A percentile compares a stretch with the other conserved stretches of the same genome.
Evolutionary conservation across 2,888 invertebrate species (phyloP).

Genomic region (Ellobium chinense): DNA sequence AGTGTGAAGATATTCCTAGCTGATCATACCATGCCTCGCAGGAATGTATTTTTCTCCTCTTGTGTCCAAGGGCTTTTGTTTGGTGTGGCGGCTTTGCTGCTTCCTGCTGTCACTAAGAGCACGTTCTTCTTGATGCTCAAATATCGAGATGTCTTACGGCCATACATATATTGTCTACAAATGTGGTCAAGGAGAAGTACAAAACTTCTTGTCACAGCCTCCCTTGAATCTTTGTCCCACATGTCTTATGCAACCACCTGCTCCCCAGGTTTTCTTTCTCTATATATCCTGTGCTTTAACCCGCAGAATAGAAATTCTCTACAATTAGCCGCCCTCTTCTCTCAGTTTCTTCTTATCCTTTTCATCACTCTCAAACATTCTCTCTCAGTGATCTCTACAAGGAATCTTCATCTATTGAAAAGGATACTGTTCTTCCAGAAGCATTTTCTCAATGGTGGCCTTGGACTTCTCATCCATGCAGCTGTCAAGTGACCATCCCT

Average conservation of each 20-base stretch:
- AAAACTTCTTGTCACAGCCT: no score
- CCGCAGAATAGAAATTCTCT: no score
- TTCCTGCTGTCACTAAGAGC: slow-evolving; percentile 40
- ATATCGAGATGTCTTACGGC: slow-evolving; percentile 47
- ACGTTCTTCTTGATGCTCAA: slow-evolving; percentile 48
- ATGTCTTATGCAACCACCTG: not conserved
- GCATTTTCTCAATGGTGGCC: slow-evolving; percentile 76
- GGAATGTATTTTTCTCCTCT: slow-evolving; percentile 70
- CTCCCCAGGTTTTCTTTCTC: no score
- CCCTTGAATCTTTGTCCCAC: not conserved
- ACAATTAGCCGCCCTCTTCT: not conserved
- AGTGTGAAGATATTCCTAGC: no score
- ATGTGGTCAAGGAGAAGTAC: no score
- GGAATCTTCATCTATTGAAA: no score
- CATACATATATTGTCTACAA: slow-evolving; percentile 57
- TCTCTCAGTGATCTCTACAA: not conserved
- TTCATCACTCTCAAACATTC: not conserved
- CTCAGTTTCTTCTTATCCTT: not conserved
- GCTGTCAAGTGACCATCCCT: slow-evolving; percentile 74
- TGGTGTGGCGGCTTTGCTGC: slow-evolving; percentile 9
- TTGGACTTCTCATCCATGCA: slow-evolving; percentile 75
- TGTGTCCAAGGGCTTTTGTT: slow-evolving; percentile 66
- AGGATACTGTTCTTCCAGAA: slow-evolving; percentile 77
- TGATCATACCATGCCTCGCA: slow-evolving; percentile 70
- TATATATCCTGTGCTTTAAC: no score